Conservation (phyloP, 2,797 vertebrate genomes). For the Leptoclinus maculatus region DNA sequence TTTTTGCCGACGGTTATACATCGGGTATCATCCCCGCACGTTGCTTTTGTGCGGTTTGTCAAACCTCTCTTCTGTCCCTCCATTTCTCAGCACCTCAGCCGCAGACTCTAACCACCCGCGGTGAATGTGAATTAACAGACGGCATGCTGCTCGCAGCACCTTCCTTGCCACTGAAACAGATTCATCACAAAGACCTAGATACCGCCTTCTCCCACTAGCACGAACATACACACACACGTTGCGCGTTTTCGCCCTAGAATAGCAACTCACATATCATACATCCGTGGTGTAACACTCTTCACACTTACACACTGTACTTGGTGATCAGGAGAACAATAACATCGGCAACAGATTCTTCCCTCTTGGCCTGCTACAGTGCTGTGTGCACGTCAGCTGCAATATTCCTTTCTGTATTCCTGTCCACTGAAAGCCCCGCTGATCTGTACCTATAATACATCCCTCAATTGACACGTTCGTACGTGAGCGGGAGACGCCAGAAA, state of each 20-base stretch:
- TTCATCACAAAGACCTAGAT: slow-evolving; percentile 82
- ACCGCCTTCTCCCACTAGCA: slow-evolving; percentile 56
- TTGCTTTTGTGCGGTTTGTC: slow-evolving; percentile 61
- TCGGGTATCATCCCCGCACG: slow-evolving; percentile 45
- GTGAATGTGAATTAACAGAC: slow-evolving; percentile 83
- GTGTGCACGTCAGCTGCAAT: slow-evolving; percentile 13
- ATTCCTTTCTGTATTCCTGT: slow-evolving; percentile 12
- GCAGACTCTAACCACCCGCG: slow-evolving; percentile 72
- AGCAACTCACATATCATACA: slow-evolving; percentile 66
- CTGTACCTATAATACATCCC: slow-evolving; percentile 29
- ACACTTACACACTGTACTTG: slow-evolving; percentile 66
- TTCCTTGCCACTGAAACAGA: slow-evolving; percentile 76
- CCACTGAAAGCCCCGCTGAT: slow-evolving; percentile 18
- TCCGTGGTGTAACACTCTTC: slow-evolving; percentile 59
- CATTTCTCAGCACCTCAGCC: slow-evolving; percentile 72
- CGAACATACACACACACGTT: slow-evolving; percentile 23
- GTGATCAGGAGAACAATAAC: slow-evolving; percentile 66
- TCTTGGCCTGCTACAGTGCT: neutral
- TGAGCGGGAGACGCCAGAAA: slow-evolving; percentile 54
- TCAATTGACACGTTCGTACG: slow-evolving; percentile 58
- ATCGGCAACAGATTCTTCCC: slow-evolving; percentile 26
- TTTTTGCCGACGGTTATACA: slow-evolving; percentile 53
- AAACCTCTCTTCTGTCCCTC: slow-evolving; percentile 48
- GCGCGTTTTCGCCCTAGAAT: slow-evolving; percentile 64
- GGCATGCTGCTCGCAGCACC: slow-evolving; percentile 75